Percentiles rank a stretch among this genome's conserved stretches.
phyloP scores from a whole-genome alignment of 2,888 invertebrate species.

The Caenorhabditis angaria region DNA sequence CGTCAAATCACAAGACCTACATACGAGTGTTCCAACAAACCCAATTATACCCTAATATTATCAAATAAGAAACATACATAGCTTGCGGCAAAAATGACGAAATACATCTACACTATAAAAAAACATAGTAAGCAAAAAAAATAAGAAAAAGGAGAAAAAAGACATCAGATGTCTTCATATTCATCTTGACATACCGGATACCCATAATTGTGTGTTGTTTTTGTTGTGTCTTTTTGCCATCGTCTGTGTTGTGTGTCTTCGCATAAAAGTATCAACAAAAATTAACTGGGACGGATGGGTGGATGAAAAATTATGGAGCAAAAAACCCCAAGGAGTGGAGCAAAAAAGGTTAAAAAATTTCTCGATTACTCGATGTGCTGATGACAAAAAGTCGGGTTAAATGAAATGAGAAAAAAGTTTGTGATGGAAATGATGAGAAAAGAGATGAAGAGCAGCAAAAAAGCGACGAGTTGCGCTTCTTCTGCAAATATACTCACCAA shows the following conservation, averaged over 20 bases:
- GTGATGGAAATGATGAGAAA: neutral
- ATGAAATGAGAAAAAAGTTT: neutral
- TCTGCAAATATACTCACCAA: neutral
- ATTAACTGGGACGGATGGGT: neutral
- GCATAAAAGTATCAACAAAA: neutral
- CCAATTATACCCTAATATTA: too few species aligned
- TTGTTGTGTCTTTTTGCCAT: slow-evolving; percentile 1
- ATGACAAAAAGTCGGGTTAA: neutral
- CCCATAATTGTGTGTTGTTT: slow-evolving; percentile 4
- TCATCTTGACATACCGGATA: slow-evolving; percentile 2
- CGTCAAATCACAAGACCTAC: too few species aligned
- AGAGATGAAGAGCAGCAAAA: too few species aligned
- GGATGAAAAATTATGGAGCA: neutral
- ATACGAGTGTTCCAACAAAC: too few species aligned
- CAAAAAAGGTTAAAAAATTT: too few species aligned
- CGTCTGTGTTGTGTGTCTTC: too few species aligned
- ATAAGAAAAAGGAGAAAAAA: neutral
- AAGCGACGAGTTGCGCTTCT: too few species aligned
- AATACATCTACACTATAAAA: too few species aligned
- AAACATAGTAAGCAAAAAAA: neutral
- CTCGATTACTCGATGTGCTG: neutral
- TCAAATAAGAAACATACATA: neutral
- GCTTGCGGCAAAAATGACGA: neutral
- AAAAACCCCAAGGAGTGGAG: too few species aligned
- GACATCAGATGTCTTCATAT: slow-evolving; percentile 1